These are phyloP conservation scores for Tillus elongatus DNA, from an alignment of 2,888 invertebrate genomes.

Conservation along the genomic window DNA sequence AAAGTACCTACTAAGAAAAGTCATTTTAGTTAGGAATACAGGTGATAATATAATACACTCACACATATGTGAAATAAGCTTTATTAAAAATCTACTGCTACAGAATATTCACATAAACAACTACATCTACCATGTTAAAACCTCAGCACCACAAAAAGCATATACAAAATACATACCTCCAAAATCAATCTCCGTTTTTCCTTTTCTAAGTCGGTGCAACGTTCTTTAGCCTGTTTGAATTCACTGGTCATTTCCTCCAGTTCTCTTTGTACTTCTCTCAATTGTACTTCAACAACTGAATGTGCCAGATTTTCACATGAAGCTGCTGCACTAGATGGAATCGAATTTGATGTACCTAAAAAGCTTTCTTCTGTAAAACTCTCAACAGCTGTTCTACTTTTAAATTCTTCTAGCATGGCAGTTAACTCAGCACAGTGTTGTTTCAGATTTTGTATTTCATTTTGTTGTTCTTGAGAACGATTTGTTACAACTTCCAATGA, in stretches of 20 bases:
- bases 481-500: conserved; percentile 26
- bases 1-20: no score
- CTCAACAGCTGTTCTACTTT: conserved; percentile 17
- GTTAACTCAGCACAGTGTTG: conserved; percentile 34
- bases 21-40: no score
- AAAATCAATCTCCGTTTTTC: no score
- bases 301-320: conserved; percentile 35
- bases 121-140: no score
- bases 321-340: conserved; percentile 10
- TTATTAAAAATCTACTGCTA: no score
- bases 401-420: conserved; percentile 44
- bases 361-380: not conserved
- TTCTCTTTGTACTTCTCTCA: conserved; percentile 35
- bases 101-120: no score
- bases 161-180: no score
- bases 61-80: no score
- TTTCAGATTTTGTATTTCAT: conserved; percentile 27
- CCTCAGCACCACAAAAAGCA: no score
- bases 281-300: conserved; percentile 39
- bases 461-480: conserved; percentile 28
- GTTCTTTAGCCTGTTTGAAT: conserved; percentile 5
- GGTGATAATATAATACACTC: no score
- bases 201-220: conserved; percentile 2
- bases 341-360: conserved; percentile 18
- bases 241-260: conserved; percentile 19